A percentile compares a stretch with the other conserved stretches of the same genome.
phyloP scores from a whole-genome alignment of 2,888 invertebrate genomes.

The Drosophila nigricruria region DNA sequence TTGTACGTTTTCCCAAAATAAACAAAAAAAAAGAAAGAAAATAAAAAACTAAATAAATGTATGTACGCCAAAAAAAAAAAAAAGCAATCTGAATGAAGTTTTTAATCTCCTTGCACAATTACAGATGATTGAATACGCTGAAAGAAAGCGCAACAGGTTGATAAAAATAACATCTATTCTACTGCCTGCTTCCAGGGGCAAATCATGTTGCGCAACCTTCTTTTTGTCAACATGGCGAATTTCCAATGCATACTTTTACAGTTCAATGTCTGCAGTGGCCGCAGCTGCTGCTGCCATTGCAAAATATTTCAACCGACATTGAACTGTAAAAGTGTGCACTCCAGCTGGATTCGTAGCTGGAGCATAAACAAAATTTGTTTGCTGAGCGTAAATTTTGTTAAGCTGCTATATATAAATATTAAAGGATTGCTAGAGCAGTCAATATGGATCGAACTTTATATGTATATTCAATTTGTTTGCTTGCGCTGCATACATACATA shows the following conservation, averaged over 20 bases:
- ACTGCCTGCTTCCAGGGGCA: slow-evolving; percentile 4
- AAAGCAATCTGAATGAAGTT: background rate
- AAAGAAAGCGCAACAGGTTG: background rate
- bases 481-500: background rate
- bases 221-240: background rate
- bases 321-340: no score
- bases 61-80: slow-evolving; percentile 38
- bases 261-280: background rate
- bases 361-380: no score
- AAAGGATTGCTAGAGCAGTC: background rate
- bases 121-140: background rate
- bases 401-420: background rate
- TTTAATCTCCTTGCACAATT: background rate
- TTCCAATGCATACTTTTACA: slow-evolving; percentile 7
- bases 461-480: background rate
- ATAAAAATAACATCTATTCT: background rate
- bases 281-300: background rate
- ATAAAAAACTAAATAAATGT: slow-evolving; percentile 33
- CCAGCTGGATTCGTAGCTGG: no score
- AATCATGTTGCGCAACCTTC: background rate
- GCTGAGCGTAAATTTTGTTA: no score
- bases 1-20: slow-evolving; percentile 63
- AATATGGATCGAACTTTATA: background rate
- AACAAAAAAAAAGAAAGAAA: background rate
- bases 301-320: no score